These are phyloP conservation scores for Varanus komodoensis DNA, from an alignment of 2,113 vertebrate species.

Conservation along the genomic window DNA sequence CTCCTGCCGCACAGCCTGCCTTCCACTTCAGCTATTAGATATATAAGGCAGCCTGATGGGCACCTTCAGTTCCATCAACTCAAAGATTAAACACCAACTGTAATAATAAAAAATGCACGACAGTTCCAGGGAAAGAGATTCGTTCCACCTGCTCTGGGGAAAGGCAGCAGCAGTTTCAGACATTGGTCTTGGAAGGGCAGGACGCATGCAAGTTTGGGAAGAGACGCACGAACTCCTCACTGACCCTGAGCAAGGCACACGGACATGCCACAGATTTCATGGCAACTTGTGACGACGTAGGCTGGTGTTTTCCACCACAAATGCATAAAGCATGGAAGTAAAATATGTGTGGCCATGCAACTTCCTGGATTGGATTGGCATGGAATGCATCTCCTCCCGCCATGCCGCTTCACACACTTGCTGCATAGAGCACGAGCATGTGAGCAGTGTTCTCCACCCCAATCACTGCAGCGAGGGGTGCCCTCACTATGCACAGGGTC, in stretches of 20 bases:
- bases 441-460: not conserved
- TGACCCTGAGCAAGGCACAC: not conserved
- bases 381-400: not conserved
- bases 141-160: not conserved
- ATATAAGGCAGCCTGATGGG: conserved; percentile 11
- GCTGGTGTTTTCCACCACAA: not conserved
- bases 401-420: not conserved
- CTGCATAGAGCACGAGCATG: not conserved
- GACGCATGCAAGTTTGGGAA: not conserved
- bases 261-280: not conserved
- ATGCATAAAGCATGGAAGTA: not conserved
- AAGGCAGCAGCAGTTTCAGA: not conserved
- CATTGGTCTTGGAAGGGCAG: not conserved
- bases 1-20: not conserved
- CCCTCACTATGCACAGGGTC: not conserved
- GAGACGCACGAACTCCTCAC: not conserved
- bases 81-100: conserved; percentile 3
- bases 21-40: not conserved
- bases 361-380: not conserved
- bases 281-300: too few species aligned
- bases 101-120: conserved; percentile 31
- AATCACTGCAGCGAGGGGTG: not conserved
- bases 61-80: conserved; percentile 20
- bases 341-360: conserved; percentile 4
- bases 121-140: conserved; percentile 19